phyloP scores from a whole-genome alignment of 1,140 invertebrate species.

The Myzus persicae region DNA sequence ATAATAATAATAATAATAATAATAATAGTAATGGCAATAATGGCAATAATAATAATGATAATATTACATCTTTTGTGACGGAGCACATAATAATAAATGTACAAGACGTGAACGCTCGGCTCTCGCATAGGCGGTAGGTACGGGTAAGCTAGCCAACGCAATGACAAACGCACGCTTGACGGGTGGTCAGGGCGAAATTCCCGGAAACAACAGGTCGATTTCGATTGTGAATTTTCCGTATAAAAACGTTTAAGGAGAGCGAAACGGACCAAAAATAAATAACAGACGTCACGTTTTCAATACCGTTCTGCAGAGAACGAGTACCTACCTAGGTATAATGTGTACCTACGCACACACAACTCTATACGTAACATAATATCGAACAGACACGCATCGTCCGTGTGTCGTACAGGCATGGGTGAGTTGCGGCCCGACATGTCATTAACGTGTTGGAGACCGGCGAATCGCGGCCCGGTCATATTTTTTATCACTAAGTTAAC shows the following conservation, averaged over 20 bases:
- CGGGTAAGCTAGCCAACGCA: background rate
- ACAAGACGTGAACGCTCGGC: background rate
- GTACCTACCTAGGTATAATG: background rate
- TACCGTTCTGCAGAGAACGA: background rate
- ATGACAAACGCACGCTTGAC: background rate
- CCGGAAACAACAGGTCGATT: background rate
- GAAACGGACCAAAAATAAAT: background rate
- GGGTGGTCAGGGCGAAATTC: background rate
- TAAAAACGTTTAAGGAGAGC: background rate
- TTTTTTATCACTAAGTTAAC: no score
- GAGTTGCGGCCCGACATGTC: no score
- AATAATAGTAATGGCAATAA: no score
- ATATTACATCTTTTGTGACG: background rate
- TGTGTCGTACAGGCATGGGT: no score
- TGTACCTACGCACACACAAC: background rate
- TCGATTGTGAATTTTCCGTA: background rate
- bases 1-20: background rate
- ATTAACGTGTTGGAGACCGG: no score
- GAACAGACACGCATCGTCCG: no score
- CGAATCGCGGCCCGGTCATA: no score
- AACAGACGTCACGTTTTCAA: slow-evolving; percentile 1
- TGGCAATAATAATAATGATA: background rate
- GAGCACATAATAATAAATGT: background rate
- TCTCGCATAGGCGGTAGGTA: background rate
- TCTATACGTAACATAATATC: no score